phyloP scores from a whole-genome alignment of 1,140 invertebrate species.

The Monomorium pharaonis region DNA sequence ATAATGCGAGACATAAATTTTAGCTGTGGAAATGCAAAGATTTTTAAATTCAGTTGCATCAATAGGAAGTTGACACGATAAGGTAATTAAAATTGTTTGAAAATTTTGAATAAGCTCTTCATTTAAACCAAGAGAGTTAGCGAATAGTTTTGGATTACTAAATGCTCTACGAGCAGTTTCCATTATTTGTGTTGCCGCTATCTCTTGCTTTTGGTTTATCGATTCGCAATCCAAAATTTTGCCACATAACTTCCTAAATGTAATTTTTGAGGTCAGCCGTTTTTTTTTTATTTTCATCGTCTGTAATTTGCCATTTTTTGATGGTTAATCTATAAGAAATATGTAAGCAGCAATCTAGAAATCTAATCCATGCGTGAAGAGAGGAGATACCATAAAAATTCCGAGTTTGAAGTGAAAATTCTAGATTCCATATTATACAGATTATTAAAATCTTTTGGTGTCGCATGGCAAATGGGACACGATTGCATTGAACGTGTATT shows the following conservation, averaged over 20 bases:
- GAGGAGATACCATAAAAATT: not conserved
- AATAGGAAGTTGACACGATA: not conserved
- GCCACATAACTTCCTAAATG: not conserved
- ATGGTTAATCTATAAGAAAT: slow-evolving; percentile 3
- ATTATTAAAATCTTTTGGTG: not conserved
- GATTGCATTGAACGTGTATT: not conserved
- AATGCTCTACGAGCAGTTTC: slow-evolving; percentile 11
- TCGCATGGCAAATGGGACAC: not conserved
- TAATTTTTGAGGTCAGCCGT: too few relatives aligned
- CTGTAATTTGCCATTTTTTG: not conserved
- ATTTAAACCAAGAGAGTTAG: not conserved
- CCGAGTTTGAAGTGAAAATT: not conserved
- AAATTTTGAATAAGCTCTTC: too few relatives aligned
- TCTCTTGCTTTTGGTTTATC: not conserved
- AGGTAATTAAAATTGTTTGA: slow-evolving; percentile 8
- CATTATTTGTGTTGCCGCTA: not conserved
- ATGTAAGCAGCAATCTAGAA: not conserved
- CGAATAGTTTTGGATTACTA: not conserved
- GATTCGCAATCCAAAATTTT: not conserved
- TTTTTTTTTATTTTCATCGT: not conserved
- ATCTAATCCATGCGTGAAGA: slow-evolving; percentile 14
- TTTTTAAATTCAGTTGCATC: slow-evolving; percentile 10
- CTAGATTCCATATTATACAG: not conserved
- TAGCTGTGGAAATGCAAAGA: too few relatives aligned
- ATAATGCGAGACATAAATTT: not conserved